Evolutionary conservation across 2,888 invertebrate species (phyloP).

Genomic region (Cyaniris semiargus): DNA sequence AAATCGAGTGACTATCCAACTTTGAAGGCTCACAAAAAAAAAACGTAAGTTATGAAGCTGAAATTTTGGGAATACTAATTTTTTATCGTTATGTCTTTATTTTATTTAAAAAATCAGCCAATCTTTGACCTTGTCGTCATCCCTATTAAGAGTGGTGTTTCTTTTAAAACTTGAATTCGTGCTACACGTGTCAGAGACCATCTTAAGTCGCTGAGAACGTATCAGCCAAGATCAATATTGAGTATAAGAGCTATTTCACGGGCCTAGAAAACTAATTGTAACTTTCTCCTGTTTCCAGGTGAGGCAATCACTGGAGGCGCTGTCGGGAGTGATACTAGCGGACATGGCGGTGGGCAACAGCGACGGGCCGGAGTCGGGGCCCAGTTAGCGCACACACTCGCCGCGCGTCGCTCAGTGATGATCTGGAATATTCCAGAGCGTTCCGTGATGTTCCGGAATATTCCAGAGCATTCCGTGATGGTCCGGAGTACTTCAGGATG

Average conservation of each 20-base stretch:
- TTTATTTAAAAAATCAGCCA: too few species aligned
- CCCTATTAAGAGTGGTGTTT: too few species aligned
- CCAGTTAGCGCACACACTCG: slow-evolving; percentile 61
- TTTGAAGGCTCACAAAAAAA: too few species aligned
- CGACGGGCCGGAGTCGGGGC: slow-evolving; percentile 64
- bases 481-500: too few species aligned
- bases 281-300: slow-evolving; percentile 80
- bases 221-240: too few species aligned
- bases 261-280: background rate
- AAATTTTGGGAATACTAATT: too few species aligned
- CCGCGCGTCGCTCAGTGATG: background rate
- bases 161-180: background rate
- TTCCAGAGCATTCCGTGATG: background rate
- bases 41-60: too few species aligned
- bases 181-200: background rate
- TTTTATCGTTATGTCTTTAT: too few species aligned
- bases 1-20: too few species aligned
- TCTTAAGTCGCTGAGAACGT: too few species aligned
- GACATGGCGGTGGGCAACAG: slow-evolving; percentile 62
- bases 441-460: background rate
- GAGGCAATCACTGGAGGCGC: slow-evolving; percentile 88
- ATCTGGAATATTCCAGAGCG: background rate
- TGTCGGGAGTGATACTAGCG: slow-evolving; percentile 84
- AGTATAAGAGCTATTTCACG: too few species aligned
- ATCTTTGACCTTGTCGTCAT: too few species aligned